A percentile compares a stretch with the other conserved stretches of the same genome.
Evolutionary conservation across 2,888 invertebrate species (phyloP).

Genomic region (Odontocerum albicorne): DNA sequence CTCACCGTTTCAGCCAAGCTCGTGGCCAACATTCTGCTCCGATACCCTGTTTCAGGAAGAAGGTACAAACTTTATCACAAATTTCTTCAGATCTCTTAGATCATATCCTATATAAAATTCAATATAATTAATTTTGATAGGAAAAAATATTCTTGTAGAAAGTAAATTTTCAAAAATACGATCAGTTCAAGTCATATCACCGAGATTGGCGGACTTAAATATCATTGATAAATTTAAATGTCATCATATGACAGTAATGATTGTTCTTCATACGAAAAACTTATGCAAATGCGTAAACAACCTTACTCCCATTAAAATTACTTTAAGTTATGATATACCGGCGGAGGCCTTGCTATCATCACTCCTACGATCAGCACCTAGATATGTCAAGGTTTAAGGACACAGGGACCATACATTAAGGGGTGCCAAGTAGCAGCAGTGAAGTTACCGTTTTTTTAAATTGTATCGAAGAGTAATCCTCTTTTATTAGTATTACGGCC

Average conservation of each 20-base stretch:
- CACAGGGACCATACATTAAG: too few relatives aligned
- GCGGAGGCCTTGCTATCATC: too few relatives aligned
- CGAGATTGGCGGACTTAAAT: conserved; percentile 3
- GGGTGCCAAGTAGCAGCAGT: too few relatives aligned
- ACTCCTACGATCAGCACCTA: conserved; percentile 34
- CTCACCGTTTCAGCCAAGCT: conserved; percentile 2
- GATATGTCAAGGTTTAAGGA: too few relatives aligned
- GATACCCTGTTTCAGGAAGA: conserved; percentile 33
- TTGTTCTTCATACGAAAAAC: too few relatives aligned
- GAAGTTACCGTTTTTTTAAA: too few relatives aligned
- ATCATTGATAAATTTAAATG: conserved; percentile 8
- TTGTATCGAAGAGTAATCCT: too few relatives aligned
- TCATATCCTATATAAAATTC: conserved; percentile 13
- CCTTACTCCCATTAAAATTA: too few relatives aligned
- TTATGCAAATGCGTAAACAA: too few relatives aligned
- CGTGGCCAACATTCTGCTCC: conserved; percentile 12
- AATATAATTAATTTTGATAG: conserved; percentile 18
- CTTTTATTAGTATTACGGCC: too few relatives aligned
- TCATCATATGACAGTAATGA: conserved; percentile 15
- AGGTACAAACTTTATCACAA: conserved; percentile 34
- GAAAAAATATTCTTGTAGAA: conserved; percentile 21
- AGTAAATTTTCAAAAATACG: conserved; percentile 32
- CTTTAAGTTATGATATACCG: too few relatives aligned
- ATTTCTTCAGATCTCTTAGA: conserved; percentile 25
- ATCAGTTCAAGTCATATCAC: conserved; percentile 19